Conservation (phyloP, 1,140 invertebrate species). For the Eurosta solidaginis region DNA sequence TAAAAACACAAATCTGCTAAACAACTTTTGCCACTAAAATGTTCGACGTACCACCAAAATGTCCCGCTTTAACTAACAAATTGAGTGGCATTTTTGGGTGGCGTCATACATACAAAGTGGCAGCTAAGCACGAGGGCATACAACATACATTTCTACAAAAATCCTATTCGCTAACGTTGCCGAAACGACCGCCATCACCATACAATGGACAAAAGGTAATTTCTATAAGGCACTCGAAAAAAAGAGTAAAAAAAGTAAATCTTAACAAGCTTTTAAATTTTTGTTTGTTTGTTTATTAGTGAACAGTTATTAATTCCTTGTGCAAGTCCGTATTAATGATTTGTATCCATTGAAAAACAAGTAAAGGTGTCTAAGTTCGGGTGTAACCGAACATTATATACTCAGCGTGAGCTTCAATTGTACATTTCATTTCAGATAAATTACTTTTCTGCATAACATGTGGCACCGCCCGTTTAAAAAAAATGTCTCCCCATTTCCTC, state of each 20-base stretch:
- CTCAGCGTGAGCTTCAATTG: no score
- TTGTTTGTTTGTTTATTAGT: no score
- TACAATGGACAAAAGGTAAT: constrained; percentile 43
- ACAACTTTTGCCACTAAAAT: constrained; percentile 40
- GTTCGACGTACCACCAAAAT: constrained; percentile 61
- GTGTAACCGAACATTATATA: no score
- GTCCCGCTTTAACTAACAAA: constrained; percentile 71
- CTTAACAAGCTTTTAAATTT: no score
- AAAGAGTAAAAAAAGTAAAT: not conserved
- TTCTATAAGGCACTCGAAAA: not conserved
- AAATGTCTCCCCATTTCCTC: no score
- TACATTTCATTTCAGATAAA: no score
- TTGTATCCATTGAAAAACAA: no score
- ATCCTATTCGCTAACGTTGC: constrained; percentile 57
- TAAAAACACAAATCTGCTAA: constrained; percentile 33
- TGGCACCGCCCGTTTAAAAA: no score
- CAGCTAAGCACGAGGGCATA: constrained; percentile 71
- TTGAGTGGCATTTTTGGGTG: constrained; percentile 73
- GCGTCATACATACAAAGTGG: constrained; percentile 76
- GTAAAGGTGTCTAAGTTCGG: no score
- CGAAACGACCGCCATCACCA: constrained; percentile 50
- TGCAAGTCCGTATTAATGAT: no score
- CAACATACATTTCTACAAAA: constrained; percentile 61
- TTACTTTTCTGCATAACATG: no score
- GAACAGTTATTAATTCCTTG: no score